Evolutionary conservation across 2,113 vertebrate genomes (phyloP).

Genomic region (Chaetodon auriga): DNA sequence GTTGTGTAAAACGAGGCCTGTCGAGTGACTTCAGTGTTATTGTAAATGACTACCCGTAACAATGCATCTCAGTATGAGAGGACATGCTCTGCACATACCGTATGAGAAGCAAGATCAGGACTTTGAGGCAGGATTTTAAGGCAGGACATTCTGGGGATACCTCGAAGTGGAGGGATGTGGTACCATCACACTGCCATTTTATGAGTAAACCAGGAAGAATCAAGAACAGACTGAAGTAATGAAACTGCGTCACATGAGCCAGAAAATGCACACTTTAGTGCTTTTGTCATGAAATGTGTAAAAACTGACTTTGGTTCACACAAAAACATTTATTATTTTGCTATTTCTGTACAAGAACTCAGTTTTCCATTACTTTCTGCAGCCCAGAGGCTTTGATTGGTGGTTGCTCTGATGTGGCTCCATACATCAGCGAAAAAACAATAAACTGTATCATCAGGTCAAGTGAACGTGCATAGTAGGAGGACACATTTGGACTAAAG

Average conservation of each 20-base stretch:
- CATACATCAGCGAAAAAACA: conserved; percentile 37
- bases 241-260: not conserved
- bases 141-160: not conserved
- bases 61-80: conserved; percentile 30
- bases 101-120: conserved; percentile 8
- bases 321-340: not conserved
- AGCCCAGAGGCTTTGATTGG: conserved; percentile 31
- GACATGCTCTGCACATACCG: conserved; percentile 8
- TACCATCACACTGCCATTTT: not conserved
- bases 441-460: conserved; percentile 42
- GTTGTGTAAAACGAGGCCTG: conserved; percentile 35
- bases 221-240: not conserved
- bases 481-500: conserved; percentile 21
- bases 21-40: conserved; percentile 33
- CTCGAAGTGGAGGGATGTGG: not conserved
- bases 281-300: not conserved
- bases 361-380: conserved; percentile 28
- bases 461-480: conserved; percentile 9
- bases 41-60: conserved; percentile 42
- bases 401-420: conserved; percentile 42
- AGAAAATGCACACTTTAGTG: not conserved
- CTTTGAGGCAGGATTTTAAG: not conserved
- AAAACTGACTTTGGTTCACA: not conserved
- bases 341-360: conserved; percentile 8
- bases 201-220: not conserved